Conservation (phyloP, 2,888 invertebrate species). For the Drosophila recens region DNA sequence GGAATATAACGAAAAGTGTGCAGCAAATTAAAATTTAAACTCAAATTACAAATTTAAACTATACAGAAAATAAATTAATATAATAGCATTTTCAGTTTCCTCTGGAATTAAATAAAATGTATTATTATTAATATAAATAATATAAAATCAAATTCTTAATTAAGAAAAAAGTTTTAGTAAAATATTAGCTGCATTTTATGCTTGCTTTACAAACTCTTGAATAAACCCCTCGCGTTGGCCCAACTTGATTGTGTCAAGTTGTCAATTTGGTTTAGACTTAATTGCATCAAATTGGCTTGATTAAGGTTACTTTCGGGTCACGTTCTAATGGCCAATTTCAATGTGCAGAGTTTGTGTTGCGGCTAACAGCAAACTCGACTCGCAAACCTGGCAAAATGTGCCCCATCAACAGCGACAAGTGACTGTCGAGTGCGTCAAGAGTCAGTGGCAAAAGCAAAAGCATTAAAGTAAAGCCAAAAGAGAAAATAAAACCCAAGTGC, state of each 20-base stretch:
- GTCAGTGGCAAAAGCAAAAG: constrained; percentile 25
- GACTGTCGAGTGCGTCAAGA: constrained; percentile 35
- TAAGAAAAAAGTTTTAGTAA: not conserved
- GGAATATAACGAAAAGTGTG: not conserved
- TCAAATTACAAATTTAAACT: no score
- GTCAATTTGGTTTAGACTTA: constrained; percentile 41
- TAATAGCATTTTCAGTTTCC: no score
- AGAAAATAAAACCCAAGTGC: constrained; percentile 9
- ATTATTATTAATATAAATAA: not conserved
- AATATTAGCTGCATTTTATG: not conserved
- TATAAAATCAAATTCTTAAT: not conserved
- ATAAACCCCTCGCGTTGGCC: constrained; percentile 2
- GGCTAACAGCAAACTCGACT: constrained; percentile 21
- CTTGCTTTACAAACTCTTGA: not conserved
- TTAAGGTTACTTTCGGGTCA: constrained; percentile 13
- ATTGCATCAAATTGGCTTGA: constrained; percentile 61
- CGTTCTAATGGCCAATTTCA: constrained; percentile 47
- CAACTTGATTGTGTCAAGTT: constrained; percentile 40
- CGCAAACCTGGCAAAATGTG: constrained; percentile 34
- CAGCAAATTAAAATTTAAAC: not conserved
- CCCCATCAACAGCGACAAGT: constrained; percentile 24
- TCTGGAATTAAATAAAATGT: no score
- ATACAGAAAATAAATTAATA: no score
- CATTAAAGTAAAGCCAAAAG: not conserved
- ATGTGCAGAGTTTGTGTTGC: constrained; percentile 27